Base-by-base conservation (phyloP, 2,113 vertebrate genomes). In the Jacana jacana region DNA sequence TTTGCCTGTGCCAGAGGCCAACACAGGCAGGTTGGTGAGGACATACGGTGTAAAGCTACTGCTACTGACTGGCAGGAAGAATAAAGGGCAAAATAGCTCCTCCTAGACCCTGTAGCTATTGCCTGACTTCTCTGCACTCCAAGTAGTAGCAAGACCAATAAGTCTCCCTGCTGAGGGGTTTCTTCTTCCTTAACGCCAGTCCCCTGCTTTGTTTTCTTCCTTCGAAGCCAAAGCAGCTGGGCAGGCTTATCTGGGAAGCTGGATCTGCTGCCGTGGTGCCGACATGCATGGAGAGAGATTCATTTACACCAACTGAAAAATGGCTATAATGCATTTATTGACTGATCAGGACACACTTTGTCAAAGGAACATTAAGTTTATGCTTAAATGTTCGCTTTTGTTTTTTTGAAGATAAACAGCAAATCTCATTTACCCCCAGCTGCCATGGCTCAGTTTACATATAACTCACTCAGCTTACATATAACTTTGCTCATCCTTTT, bases 401-500 rank as follows among this genome's bases (percentile, higher is more conserved):
- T 55, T 91, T 91, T 91, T 30, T 28, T 80, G 66, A 81, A 91
- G 88, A 68, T 20, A 48, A 69, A 46, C 7, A 72, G 17, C 39
- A 92, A 76, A 89, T 85, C 33, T 31, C 15, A 11, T 60, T 81
- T 66, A 60, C 0, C 3, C 18, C 48, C 0, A 2, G 39, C 48
- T 91, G 44, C 88, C 83, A 11, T 20, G 11, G 96, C 81, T 28
- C 5, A 1, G 20, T 73, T 90, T 89, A 79, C 13, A 12, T n/a
- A 20, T 69, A 48, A 35, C 39, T 89, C 35, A 31, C 64, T 94
- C 93, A 33, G 22, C 76, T 90, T 89, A 79, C 13, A 12, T n/a
- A 18, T 69, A 48, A n/a, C 42, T 89, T 87, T 48, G 13, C 63
- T 86, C 70, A 76, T 84, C 49, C 92, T 96, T 91, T 91, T 93